Evolutionary conservation across 1,140 invertebrate species (phyloP).

Genomic region (Limonius californicus): DNA sequence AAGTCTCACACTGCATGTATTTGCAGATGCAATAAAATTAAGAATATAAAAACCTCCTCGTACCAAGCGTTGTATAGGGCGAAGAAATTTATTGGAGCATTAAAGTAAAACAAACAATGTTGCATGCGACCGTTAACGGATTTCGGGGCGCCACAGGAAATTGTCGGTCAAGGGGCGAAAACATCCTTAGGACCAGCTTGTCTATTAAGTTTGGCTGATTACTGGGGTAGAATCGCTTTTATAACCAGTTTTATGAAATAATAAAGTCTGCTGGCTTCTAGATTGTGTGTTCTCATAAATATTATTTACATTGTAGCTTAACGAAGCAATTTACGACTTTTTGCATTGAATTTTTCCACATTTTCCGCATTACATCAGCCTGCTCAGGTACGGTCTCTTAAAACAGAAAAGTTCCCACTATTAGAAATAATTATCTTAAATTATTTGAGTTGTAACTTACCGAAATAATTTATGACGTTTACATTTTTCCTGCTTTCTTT

Average conservation of each 20-base stretch:
- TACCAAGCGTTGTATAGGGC: constrained; percentile 2
- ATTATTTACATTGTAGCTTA: not conserved
- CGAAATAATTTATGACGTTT: too few species aligned
- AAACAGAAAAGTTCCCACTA: too few species aligned
- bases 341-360: not conserved
- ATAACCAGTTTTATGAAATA: constrained; percentile 11
- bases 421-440: too few species aligned
- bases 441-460: too few species aligned
- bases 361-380: too few species aligned
- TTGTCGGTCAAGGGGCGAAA: not conserved
- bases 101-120: constrained; percentile 14
- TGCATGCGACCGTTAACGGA: not conserved
- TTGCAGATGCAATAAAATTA: constrained; percentile 6
- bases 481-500: too few species aligned
- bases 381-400: too few species aligned
- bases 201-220: constrained; percentile 1
- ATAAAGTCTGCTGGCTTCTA: not conserved
- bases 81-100: constrained; percentile 9
- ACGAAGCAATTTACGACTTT: constrained; percentile 3
- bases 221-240: not conserved
- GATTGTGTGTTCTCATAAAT: not conserved
- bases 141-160: not conserved
- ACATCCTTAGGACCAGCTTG: not conserved
- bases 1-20: not conserved
- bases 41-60: not conserved